A percentile compares a stretch with the other conserved stretches of the same genome.
Evolutionary conservation across 1,140 invertebrate species (phyloP).

Genomic region (Muscidifurax raptorellus): DNA sequence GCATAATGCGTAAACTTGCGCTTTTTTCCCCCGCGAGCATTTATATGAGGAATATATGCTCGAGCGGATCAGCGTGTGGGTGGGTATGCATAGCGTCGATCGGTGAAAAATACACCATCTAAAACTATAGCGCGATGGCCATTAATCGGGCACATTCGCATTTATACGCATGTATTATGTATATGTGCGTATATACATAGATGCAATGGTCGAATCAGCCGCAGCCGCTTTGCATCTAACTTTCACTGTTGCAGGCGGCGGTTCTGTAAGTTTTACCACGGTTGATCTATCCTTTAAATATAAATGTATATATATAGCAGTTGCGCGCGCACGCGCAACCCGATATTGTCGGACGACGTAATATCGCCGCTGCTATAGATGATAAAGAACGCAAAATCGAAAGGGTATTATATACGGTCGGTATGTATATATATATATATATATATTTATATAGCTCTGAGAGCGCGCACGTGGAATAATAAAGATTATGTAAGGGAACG

Average conservation of each 20-base stretch:
- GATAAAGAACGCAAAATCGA: conserved; percentile 12
- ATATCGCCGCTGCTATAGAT: background rate
- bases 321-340: background rate
- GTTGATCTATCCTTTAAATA: too few species aligned
- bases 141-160: background rate
- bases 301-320: too few species aligned
- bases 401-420: background rate
- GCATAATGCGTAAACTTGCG: too few species aligned
- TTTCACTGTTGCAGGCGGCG: background rate
- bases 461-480: background rate
- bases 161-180: too few species aligned
- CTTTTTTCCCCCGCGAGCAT: too few species aligned
- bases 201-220: background rate
- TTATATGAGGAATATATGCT: too few species aligned
- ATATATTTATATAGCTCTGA: background rate
- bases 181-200: background rate
- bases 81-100: too few species aligned
- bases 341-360: background rate
- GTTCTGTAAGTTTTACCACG: background rate
- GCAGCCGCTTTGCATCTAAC: background rate
- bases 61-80: background rate
- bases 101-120: too few species aligned
- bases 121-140: too few species aligned
- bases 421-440: too few species aligned
- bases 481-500: conserved; percentile 8